Conservation (phyloP, 2,797 vertebrate species). For the Limnodromus scolopaceus region DNA sequence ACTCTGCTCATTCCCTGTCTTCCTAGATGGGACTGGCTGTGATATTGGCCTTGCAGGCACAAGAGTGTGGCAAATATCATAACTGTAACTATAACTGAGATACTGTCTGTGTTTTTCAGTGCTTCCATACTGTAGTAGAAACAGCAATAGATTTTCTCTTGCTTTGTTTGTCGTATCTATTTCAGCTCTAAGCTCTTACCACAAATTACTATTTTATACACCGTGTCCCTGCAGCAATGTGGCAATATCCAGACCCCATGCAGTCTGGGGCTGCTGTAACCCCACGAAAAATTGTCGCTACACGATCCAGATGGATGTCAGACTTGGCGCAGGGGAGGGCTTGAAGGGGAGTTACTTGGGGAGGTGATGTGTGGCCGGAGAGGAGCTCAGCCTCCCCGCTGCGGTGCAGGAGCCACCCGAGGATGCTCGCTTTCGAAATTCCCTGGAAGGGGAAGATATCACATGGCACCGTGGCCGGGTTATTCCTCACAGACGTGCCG, state of each 20-base stretch:
- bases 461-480: not conserved
- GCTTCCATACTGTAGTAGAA: not conserved
- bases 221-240: not conserved
- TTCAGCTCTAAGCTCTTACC: conserved; percentile 9
- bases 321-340: not conserved
- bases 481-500: not conserved
- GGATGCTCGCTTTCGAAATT: not conserved
- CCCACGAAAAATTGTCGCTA: not conserved
- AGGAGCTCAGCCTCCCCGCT: not conserved
- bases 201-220: not conserved
- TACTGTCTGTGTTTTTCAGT: not conserved
- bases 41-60: not conserved
- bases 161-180: not conserved
- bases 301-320: not conserved
- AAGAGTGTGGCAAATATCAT: not conserved
- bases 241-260: not conserved
- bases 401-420: rapidly evolving
- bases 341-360: not conserved
- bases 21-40: not conserved
- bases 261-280: not conserved
- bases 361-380: not conserved
- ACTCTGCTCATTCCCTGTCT: not conserved
- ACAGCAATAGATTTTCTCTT: not conserved
- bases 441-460: not conserved
- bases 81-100: not conserved